Conservation (phyloP, 2,797 vertebrate genomes). For the Botia almorhae region DNA sequence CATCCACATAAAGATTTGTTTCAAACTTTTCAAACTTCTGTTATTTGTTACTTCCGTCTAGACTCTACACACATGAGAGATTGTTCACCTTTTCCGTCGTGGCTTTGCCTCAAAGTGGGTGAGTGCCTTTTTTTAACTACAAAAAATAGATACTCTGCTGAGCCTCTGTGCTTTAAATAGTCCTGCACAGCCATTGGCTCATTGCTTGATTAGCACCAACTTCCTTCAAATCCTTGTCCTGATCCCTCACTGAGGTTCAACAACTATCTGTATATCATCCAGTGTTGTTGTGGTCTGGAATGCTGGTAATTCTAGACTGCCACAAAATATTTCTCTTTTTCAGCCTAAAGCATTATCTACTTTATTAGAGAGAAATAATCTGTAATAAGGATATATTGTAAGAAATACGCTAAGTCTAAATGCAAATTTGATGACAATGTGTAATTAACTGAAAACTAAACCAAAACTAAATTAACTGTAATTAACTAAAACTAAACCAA, state of each 20-base stretch:
- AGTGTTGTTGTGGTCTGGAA: background rate
- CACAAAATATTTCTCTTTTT: background rate
- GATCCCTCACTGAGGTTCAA: background rate
- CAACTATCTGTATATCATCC: background rate
- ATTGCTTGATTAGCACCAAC: background rate
- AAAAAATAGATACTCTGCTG: conserved; percentile 20
- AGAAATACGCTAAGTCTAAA: background rate
- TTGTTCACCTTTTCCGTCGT: conserved; percentile 20
- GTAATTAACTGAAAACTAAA: conserved; percentile 4
- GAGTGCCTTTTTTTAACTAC: conserved; percentile 9
- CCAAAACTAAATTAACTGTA: no score
- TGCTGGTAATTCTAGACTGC: background rate
- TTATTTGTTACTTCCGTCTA: conserved; percentile 32
- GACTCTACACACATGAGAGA: conserved; percentile 34
- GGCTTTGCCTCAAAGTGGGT: conserved; percentile 40
- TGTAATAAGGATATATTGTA: background rate
- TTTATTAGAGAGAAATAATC: background rate
- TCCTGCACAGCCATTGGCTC: background rate
- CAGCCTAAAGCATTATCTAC: background rate
- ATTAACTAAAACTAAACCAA: no score
- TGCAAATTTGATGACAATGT: background rate
- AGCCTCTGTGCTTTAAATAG: conserved; percentile 31
- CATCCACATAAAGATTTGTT: conserved; percentile 13
- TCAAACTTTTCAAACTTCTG: conserved; percentile 31
- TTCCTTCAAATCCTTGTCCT: conserved; percentile 6